A percentile compares a stretch with the other conserved stretches of the same genome.
Evolutionary conservation across 1,140 invertebrate genomes (phyloP).

Genomic region (Drosophila kohkoa): DNA sequence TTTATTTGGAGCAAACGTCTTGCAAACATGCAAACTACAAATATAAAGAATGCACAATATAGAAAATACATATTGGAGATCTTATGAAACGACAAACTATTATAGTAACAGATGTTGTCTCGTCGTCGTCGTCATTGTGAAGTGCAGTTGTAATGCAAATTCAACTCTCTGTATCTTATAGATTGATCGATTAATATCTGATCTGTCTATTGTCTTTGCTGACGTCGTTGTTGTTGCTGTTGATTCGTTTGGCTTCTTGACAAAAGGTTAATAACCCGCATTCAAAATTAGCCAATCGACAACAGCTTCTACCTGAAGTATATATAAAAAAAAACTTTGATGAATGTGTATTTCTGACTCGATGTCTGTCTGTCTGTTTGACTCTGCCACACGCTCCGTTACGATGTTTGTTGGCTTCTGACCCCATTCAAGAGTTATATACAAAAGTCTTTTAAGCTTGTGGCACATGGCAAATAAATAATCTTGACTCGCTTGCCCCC

Average conservation of each 20-base stretch:
- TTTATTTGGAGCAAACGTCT: slow-evolving; percentile 40
- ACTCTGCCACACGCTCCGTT: slow-evolving; percentile 36
- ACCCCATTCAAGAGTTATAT: slow-evolving; percentile 45
- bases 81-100: slow-evolving; percentile 17
- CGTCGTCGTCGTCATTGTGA: neutral
- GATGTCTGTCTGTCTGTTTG: slow-evolving; percentile 14
- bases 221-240: neutral
- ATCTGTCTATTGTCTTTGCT: slow-evolving; percentile 23
- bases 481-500: slow-evolving; percentile 13
- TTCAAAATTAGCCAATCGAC: slow-evolving; percentile 15
- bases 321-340: slow-evolving; percentile 14
- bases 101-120: slow-evolving; percentile 9
- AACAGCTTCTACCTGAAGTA: slow-evolving; percentile 42
- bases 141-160: slow-evolving; percentile 34
- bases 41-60: slow-evolving; percentile 1
- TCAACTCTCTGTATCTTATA: neutral
- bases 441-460: slow-evolving; percentile 33
- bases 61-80: neutral
- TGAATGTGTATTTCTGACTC: slow-evolving; percentile 30
- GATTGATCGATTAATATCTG: slow-evolving; percentile 21
- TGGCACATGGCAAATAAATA: slow-evolving; percentile 45
- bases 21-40: slow-evolving; percentile 16
- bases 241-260: slow-evolving; percentile 16
- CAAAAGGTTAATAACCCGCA: slow-evolving; percentile 38
- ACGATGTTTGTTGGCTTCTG: slow-evolving; percentile 52